Evolutionary conservation across 2,113 vertebrate genomes (phyloP).

Genomic region (Cyphomyrus discorhynchus): DNA sequence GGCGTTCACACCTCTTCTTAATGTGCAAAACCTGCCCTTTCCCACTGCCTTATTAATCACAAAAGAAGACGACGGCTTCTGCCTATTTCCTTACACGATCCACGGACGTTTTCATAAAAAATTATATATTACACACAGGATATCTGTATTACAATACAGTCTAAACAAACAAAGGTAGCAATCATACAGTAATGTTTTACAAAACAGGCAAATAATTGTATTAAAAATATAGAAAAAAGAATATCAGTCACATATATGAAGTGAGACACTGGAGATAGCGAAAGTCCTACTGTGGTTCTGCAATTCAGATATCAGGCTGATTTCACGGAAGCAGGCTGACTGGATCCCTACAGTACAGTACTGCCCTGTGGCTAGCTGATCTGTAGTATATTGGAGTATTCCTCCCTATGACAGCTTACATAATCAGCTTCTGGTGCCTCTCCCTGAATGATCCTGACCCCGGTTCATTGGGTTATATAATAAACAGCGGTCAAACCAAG

Average conservation of each 20-base stretch:
- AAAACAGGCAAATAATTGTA: not conserved
- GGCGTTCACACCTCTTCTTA: not conserved
- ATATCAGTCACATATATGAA: not conserved
- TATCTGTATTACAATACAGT: not conserved
- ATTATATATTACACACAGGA: not conserved
- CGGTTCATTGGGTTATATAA: not conserved
- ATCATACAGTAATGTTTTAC: not conserved
- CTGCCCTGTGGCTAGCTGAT: not conserved
- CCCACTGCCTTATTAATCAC: not conserved
- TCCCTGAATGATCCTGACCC: not conserved
- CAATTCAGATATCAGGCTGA: not conserved
- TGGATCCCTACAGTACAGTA: not conserved
- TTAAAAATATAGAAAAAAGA: not conserved
- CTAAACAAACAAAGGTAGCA: not conserved
- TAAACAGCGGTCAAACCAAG: not conserved
- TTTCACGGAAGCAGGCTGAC: not conserved
- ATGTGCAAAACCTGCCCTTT: slow-evolving; percentile 12
- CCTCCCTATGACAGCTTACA: not conserved
- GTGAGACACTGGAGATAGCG: not conserved
- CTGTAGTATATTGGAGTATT: not conserved
- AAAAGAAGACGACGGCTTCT: not conserved
- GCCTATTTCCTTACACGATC: not conserved
- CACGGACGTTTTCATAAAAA: not conserved
- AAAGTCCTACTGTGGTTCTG: not conserved
- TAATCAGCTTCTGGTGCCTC: not conserved